A percentile compares a stretch with the other conserved stretches of the same genome.
These are phyloP conservation scores for Gadopsis bispinosus DNA, from an alignment of 2,797 vertebrate species.

Conservation along the genomic window DNA sequence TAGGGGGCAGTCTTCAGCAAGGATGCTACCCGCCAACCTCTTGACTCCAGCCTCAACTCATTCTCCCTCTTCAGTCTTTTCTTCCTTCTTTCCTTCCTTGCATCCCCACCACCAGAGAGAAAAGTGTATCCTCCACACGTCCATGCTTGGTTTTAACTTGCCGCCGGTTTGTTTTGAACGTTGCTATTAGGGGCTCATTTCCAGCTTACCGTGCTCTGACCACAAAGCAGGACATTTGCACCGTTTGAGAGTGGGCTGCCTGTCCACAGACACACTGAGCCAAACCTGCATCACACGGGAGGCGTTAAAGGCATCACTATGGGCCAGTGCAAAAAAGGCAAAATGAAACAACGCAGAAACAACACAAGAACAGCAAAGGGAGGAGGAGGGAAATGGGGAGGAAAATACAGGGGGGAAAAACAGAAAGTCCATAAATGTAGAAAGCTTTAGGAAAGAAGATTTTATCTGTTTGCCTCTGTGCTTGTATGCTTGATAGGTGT, in stretches of 20 bases:
- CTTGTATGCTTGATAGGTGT: constrained; percentile 84
- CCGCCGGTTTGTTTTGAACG: constrained; percentile 64
- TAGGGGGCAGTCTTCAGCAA: constrained; percentile 81
- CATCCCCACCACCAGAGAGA: constrained; percentile 76
- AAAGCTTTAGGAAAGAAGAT: constrained; percentile 72
- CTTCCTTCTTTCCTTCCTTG: constrained; percentile 66
- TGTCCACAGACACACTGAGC: constrained; percentile 94
- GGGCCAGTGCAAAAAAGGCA: constrained; percentile 75
- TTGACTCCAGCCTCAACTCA: constrained; percentile 80
- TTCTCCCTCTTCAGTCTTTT: constrained; percentile 69
- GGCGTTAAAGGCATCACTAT: constrained; percentile 92
- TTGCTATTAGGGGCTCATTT: constrained; percentile 70
- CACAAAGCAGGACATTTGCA: constrained; percentile 88
- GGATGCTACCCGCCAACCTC: constrained; percentile 76
- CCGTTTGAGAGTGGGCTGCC: constrained; percentile 93
- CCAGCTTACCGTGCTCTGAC: constrained; percentile 83
- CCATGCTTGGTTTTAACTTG: constrained; percentile 72
- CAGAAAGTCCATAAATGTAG: constrained; percentile 83
- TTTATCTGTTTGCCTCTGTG: constrained; percentile 83
- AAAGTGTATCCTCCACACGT: constrained; percentile 73
- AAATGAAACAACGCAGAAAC: constrained; percentile 77
- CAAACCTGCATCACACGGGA: constrained; percentile 98
- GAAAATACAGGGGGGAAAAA: constrained; percentile 70
- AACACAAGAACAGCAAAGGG: constrained; percentile 82
- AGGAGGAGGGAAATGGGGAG: constrained; percentile 66